Evolutionary conservation across 2,113 vertebrate genomes (phyloP).

Genomic region (Corynorhinus townsendii): DNA sequence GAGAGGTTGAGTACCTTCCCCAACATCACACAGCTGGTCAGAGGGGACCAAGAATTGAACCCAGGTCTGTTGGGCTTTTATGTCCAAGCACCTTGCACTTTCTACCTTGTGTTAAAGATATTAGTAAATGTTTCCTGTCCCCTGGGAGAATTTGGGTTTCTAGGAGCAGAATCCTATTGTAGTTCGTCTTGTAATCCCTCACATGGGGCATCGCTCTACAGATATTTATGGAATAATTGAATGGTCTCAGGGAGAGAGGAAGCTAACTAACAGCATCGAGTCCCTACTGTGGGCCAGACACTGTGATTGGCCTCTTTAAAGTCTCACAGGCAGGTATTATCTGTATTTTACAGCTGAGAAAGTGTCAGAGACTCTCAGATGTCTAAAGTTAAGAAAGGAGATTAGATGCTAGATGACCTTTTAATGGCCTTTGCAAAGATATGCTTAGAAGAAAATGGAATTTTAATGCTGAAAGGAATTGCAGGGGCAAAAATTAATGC

Average conservation of each 20-base stretch:
- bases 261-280: not conserved
- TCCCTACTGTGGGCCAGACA: slow-evolving; percentile 42
- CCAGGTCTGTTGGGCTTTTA: not conserved
- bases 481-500: slow-evolving; percentile 34
- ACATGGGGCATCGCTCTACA: accelerated
- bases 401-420: slow-evolving; percentile 70
- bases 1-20: not conserved
- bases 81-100: not conserved
- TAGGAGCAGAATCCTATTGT: not conserved
- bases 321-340: not conserved
- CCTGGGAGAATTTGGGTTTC: not conserved
- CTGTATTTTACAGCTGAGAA: slow-evolving; percentile 49
- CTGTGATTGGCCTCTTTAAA: not conserved
- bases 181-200: not conserved
- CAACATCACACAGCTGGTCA: not conserved
- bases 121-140: not conserved
- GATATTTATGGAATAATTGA: not conserved
- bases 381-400: slow-evolving; percentile 60
- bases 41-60: not conserved
- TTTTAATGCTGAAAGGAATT: slow-evolving; percentile 58
- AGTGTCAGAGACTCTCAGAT: slow-evolving; percentile 23
- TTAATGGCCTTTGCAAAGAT: slow-evolving; percentile 70
- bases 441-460: slow-evolving; percentile 69
- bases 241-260: not conserved
- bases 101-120: not conserved